A percentile compares a stretch with the other conserved stretches of the same genome.
These are phyloP conservation scores for Ophion ventricosus DNA, from an alignment of 2,888 invertebrate genomes.

Conservation along the genomic window DNA sequence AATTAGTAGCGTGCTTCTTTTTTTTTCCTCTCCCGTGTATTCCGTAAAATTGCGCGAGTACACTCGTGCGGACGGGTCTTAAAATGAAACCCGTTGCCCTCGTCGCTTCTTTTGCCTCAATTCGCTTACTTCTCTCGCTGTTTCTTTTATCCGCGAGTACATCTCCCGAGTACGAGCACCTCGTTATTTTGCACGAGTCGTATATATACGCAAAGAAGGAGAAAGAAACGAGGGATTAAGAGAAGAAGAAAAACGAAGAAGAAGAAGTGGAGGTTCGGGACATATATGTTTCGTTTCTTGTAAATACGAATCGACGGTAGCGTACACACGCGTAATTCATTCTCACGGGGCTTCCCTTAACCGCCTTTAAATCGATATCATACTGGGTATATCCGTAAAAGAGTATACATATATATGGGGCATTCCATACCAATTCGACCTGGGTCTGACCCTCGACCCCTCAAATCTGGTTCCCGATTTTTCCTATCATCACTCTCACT, in stretches of 20 bases:
- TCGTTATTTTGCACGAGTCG: conserved; percentile 56
- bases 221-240: conserved; percentile 1
- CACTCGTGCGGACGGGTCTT: conserved; percentile 19
- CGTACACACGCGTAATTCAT: conserved; percentile 65
- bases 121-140: conserved; percentile 4
- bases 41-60: background rate
- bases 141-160: conserved; percentile 44
- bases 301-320: conserved; percentile 59
- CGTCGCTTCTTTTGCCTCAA: background rate
- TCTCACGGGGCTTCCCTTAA: conserved; percentile 65
- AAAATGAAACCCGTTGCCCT: conserved; percentile 31
- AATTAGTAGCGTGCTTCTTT: conserved; percentile 29
- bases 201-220: conserved; percentile 35
- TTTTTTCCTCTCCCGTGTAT: background rate
- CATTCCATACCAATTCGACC: no score
- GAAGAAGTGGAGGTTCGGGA: conserved; percentile 5
- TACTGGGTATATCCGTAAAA: background rate
- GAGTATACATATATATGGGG: no score
- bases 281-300: conserved; percentile 48
- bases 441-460: no score
- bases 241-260: conserved; percentile 30
- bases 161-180: conserved; percentile 55
- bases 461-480: no score
- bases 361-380: conserved; percentile 58
- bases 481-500: no score